A percentile compares a stretch with the other conserved stretches of the same genome.
Evolutionary conservation across 2,888 invertebrate genomes (phyloP).

Genomic region (Apeira syringaria): DNA sequence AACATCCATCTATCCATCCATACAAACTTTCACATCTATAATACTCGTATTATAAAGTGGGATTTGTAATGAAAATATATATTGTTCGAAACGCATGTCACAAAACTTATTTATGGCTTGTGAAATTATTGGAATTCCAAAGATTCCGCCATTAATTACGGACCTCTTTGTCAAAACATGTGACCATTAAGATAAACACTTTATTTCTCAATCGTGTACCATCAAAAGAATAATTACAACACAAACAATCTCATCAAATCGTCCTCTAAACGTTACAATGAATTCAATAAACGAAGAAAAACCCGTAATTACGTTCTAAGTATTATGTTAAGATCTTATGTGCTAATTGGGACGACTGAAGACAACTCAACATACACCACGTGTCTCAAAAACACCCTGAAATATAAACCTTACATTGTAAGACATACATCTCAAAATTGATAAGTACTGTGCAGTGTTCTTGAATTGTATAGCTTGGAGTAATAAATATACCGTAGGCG

Average conservation of each 20-base stretch:
- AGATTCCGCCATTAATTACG: background rate
- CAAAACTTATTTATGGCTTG: no score
- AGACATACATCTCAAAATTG: conserved; percentile 1
- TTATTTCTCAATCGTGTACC: conserved; percentile 4
- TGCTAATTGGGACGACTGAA: conserved; percentile 56
- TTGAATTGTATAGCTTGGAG: conserved; percentile 25
- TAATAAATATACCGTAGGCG: conserved; percentile 45
- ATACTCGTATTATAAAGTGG: no score
- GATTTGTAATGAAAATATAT: no score
- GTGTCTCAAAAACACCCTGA: background rate
- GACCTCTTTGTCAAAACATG: background rate
- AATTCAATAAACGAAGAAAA: conserved; percentile 32
- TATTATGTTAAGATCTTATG: conserved; percentile 36
- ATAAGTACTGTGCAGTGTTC: background rate
- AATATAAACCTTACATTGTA: conserved; percentile 4
- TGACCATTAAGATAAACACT: conserved; percentile 4
- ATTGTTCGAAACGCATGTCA: no score
- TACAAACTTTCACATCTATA: no score
- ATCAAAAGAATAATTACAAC: conserved; percentile 15
- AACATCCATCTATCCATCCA: no score
- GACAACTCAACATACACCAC: conserved; percentile 1
- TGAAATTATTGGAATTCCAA: no score
- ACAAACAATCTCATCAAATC: conserved; percentile 30
- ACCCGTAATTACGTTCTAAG: conserved; percentile 33
- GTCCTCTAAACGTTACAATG: conserved; percentile 23